A percentile compares a stretch with the other conserved stretches of the same genome.
Conservation (phyloP, 2,888 invertebrate genomes). For the Crematogaster levior region DNA sequence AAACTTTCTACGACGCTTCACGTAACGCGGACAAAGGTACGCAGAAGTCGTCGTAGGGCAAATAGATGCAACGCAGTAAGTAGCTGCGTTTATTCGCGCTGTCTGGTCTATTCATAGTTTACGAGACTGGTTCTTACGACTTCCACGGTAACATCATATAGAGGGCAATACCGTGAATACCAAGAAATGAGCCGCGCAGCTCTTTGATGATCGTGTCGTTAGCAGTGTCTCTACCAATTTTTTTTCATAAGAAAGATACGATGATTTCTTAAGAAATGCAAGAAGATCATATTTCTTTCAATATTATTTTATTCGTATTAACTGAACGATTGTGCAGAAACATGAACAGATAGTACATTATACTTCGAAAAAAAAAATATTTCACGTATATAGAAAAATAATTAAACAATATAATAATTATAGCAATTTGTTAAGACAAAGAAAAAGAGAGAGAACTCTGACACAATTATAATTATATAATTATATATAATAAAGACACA, state of each 20-base stretch:
- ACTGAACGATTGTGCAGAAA: neutral
- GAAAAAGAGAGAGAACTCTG: neutral
- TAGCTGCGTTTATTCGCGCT: constrained; percentile 43
- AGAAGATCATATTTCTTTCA: neutral
- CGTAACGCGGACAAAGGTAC: constrained; percentile 48
- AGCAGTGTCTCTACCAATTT: neutral
- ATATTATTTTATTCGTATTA: neutral
- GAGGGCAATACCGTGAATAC: constrained; percentile 48
- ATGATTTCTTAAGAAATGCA: constrained; percentile 13
- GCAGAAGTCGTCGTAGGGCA: constrained; percentile 49
- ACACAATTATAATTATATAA: no score
- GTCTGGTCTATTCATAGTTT: constrained; percentile 82
- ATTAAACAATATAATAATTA: neutral
- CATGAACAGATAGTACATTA: neutral
- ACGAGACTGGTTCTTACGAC: constrained; percentile 62
- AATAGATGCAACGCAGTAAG: constrained; percentile 46
- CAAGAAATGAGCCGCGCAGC: constrained; percentile 55
- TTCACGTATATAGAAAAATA: neutral
- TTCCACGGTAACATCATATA: constrained; percentile 68
- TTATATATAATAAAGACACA: neutral
- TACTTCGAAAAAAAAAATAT: neutral
- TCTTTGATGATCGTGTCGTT: constrained; percentile 62
- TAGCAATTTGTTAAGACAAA: neutral
- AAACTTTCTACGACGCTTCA: constrained; percentile 33
- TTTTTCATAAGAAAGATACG: neutral